Conservation (phyloP, 1,140 invertebrate genomes). For the Magallana angulata region DNA sequence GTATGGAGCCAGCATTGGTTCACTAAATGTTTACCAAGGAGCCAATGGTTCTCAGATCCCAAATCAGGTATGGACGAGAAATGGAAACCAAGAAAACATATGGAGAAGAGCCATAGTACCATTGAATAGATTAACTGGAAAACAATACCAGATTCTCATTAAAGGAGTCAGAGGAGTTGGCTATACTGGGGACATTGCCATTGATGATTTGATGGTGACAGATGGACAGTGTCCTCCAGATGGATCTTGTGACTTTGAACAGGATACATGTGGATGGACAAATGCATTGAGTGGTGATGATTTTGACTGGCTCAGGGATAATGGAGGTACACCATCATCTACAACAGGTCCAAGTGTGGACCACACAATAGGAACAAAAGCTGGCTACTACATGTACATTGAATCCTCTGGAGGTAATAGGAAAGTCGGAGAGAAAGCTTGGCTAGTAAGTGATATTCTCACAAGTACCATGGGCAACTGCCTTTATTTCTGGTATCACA, state of each 20-base stretch:
- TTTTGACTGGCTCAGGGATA: constrained; percentile 73
- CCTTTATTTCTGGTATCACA: constrained; percentile 76
- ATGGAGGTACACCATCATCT: constrained; percentile 64
- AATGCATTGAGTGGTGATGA: constrained; percentile 68
- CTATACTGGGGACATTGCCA: constrained; percentile 72
- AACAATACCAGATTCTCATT: constrained; percentile 69
- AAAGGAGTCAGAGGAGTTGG: constrained; percentile 67
- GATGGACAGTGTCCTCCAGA: constrained; percentile 67
- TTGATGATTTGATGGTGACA: constrained; percentile 74
- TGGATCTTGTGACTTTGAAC: constrained; percentile 74
- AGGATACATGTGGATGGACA: constrained; percentile 73
- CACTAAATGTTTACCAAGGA: constrained; percentile 67
- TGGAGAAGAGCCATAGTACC: constrained; percentile 82
- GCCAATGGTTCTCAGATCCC: constrained; percentile 49
- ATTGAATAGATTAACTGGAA: constrained; percentile 31
- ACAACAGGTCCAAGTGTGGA: constrained; percentile 75
- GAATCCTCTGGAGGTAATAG: constrained; percentile 67
- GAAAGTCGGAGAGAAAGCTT: constrained; percentile 67
- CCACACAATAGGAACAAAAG: constrained; percentile 73
- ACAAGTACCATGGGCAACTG: constrained; percentile 57
- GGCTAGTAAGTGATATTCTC: constrained; percentile 71
- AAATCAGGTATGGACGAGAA: constrained; percentile 76
- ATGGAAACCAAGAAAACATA: constrained; percentile 85
- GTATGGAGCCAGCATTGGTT: constrained; percentile 82
- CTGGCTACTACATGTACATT: constrained; percentile 74